Base-by-base conservation (phyloP, 2,888 invertebrate species). In the Hipparchia semele region DNA sequence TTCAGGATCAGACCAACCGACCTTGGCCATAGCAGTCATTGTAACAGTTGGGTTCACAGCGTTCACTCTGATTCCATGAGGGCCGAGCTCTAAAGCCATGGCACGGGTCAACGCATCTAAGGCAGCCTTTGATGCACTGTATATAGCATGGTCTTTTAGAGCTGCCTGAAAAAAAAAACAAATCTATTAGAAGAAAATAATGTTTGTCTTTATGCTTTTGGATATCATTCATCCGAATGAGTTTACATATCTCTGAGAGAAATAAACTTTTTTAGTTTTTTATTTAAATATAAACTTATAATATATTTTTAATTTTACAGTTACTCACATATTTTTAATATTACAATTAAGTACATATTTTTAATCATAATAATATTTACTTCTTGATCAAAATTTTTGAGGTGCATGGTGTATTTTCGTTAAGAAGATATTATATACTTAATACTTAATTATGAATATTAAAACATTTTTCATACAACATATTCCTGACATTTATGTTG, bases 1-100 rank as follows among this genome's bases (percentile, higher is more conserved):
- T 0, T 84, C 92, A 0, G 98, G 97, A 83, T 98, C 97, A n/a
- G 96, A 95, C 99, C 99, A 99, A 56, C 96, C 96, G 1, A 95
- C 90, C 82, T 94, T 95, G 0, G 98, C 98, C 98, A 99, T 98
- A 79, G 96, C 97, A 0, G 99, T 99, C 95, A 98, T 94, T 23
- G 98, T 97, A 0, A 99, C 99, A 0, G 99, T 99, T 0, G 99
- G 99, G 87, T 99, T 99, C 0, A 99, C 97, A 70, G 96, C 95
- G 89, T 99, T 99, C 0, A 98, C 97, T 73, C 99, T 95, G 79
- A 99, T 99, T 45, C 96, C 96, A 78, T 96, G 94, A 0, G 96
- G 96, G 0, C 98, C 99, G 13, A 99, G 94, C 89, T 99, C 99
- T 49, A 97, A 86, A 0, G 99, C 98, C 95, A 98, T 96, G 0